Conservation (phyloP, 2,797 vertebrate genomes). For the Uromys caudimaculatus region DNA sequence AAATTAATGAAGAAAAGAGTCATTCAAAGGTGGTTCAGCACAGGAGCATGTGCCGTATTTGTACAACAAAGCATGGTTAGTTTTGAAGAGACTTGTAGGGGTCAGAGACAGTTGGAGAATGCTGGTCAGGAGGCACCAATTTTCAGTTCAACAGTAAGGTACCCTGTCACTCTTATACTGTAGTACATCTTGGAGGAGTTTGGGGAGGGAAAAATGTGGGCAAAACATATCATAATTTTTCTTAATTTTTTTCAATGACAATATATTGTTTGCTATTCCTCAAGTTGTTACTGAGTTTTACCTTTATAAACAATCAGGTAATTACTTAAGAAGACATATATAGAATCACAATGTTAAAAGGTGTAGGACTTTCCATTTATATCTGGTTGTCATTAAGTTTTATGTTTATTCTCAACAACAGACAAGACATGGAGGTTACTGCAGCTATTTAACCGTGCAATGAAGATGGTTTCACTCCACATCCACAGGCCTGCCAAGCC, state of each 20-base stretch:
- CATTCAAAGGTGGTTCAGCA: neutral
- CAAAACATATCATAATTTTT: neutral
- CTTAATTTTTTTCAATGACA: neutral
- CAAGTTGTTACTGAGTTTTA: neutral
- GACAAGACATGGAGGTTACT: neutral
- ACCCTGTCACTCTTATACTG: neutral
- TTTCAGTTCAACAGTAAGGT: neutral
- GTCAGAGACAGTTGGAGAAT: too few relatives aligned
- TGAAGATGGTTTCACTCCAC: neutral
- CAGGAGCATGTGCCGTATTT: neutral
- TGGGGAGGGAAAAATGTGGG: neutral
- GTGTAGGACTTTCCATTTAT: neutral
- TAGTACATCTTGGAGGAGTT: neutral
- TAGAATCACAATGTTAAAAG: neutral
- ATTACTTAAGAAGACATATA: neutral
- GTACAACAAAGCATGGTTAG: neutral
- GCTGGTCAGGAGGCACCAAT: neutral
- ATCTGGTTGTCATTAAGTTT: neutral
- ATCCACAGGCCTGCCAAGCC: neutral
- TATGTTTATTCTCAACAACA: neutral
- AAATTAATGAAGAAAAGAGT: neutral
- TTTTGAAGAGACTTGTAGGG: neutral
- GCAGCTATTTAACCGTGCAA: neutral
- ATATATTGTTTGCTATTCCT: neutral
- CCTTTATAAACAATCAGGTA: neutral